phyloP scores from a whole-genome alignment of 2,888 invertebrate species.

The Parelbella ahira region DNA sequence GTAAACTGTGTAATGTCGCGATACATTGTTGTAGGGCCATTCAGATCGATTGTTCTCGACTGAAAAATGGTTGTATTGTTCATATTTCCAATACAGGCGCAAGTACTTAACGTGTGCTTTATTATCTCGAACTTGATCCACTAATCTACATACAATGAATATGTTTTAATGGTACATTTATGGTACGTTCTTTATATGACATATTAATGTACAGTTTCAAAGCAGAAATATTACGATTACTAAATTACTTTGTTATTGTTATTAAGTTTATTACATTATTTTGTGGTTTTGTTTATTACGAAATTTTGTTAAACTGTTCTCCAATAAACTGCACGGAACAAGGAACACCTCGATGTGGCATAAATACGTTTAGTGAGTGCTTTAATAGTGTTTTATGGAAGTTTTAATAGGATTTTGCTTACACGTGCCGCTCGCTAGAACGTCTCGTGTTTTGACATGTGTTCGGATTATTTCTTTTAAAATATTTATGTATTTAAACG shows the following conservation, averaged over 20 bases:
- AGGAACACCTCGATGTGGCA: slow-evolving; percentile 8
- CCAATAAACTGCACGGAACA: slow-evolving; percentile 9
- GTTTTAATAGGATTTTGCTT: slow-evolving; percentile 9
- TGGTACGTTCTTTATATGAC: no score
- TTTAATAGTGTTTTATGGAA: slow-evolving; percentile 6
- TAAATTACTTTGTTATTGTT: no score
- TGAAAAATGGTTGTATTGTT: slow-evolving; percentile 7
- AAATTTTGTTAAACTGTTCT: slow-evolving; percentile 4
- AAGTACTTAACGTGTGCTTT: no score
- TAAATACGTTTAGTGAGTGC: slow-evolving; percentile 11
- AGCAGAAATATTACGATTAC: no score
- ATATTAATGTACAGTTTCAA: background rate
- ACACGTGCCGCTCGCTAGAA: no score
- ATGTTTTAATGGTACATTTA: no score
- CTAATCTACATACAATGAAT: no score
- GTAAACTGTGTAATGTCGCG: no score
- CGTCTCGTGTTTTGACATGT: background rate
- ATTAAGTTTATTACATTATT: no score
- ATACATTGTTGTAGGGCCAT: no score
- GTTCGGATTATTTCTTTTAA: slow-evolving; percentile 1
- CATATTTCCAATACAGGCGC: background rate
- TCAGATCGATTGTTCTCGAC: background rate
- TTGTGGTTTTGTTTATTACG: no score
- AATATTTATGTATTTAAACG: no score
- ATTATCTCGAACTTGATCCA: background rate